Conservation (phyloP, 2,113 vertebrate genomes). For the Bubo blakistoni region DNA sequence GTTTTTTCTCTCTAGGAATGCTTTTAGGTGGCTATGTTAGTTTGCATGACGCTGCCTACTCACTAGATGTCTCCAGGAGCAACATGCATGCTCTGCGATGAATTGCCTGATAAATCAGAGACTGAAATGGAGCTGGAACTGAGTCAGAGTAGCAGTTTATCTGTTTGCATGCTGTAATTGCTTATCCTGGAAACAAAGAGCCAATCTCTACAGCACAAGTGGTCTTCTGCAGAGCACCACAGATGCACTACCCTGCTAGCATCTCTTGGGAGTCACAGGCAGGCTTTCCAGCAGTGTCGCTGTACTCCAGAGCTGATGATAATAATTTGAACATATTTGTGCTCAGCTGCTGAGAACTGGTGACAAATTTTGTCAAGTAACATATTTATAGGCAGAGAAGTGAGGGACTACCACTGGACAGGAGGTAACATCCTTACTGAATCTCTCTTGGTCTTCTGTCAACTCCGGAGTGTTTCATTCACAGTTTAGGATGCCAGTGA, state of each 20-base stretch:
- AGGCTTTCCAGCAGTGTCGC: not conserved
- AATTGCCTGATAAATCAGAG: not conserved
- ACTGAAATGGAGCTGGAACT: not conserved
- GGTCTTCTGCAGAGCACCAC: not conserved
- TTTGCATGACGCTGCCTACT: not conserved
- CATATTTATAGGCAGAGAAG: not conserved
- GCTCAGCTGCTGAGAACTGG: not conserved
- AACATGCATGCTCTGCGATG: not conserved
- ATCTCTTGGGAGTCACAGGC: not conserved
- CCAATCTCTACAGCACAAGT: too few relatives aligned
- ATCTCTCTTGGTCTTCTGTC: not conserved
- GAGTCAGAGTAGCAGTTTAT: not conserved
- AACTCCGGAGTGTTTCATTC: not conserved
- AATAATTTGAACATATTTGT: not conserved
- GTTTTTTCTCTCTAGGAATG: not conserved
- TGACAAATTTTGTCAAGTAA: not conserved
- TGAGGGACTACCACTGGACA: not conserved
- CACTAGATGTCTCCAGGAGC: constrained; percentile 46
- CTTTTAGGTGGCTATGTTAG: not conserved
- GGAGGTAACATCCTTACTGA: not conserved
- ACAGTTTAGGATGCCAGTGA: not conserved
- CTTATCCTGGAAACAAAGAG: not conserved
- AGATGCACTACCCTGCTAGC: not conserved
- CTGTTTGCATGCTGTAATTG: not conserved
- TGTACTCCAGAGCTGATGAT: too few relatives aligned